These are phyloP conservation scores for Entomobrya proxima DNA, from an alignment of 2,888 invertebrate species.

Conservation along the genomic window DNA sequence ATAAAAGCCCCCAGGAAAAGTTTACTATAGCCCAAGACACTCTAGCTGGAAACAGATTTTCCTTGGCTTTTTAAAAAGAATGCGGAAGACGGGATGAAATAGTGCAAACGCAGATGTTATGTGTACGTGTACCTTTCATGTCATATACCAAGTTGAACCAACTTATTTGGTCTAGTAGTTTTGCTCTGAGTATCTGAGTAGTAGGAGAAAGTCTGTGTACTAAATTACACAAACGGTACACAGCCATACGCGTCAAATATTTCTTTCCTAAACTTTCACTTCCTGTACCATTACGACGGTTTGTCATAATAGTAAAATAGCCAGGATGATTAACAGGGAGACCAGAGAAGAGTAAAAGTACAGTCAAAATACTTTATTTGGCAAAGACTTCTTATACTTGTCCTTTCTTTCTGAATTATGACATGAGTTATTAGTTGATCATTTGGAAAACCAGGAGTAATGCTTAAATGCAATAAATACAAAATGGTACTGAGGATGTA, in stretches of 20 bases:
- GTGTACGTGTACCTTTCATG: not conserved
- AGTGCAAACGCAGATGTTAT: not conserved
- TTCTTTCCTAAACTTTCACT: no score
- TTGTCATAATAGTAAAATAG: no score
- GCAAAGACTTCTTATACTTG: not conserved
- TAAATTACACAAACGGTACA: no score
- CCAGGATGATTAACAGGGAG: no score
- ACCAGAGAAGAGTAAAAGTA: no score
- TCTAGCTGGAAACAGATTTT: not conserved
- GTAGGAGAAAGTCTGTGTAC: no score
- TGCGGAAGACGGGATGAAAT: slow-evolving; percentile 7
- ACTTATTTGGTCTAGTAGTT: no score
- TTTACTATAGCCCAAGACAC: not conserved
- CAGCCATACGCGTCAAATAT: no score
- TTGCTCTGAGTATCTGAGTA: no score
- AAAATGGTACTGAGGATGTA: not conserved
- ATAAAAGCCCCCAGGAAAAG: not conserved
- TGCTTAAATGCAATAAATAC: slow-evolving; percentile 40
- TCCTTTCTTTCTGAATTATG: slow-evolving; percentile 35
- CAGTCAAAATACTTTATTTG: no score
- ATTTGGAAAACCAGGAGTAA: slow-evolving; percentile 48
- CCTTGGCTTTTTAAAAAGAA: not conserved
- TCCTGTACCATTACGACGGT: no score
- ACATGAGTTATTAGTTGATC: slow-evolving; percentile 55
- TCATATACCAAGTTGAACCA: not conserved